Conservation (phyloP, 1,140 invertebrate genomes). For the Scaptomyza montana region DNA sequence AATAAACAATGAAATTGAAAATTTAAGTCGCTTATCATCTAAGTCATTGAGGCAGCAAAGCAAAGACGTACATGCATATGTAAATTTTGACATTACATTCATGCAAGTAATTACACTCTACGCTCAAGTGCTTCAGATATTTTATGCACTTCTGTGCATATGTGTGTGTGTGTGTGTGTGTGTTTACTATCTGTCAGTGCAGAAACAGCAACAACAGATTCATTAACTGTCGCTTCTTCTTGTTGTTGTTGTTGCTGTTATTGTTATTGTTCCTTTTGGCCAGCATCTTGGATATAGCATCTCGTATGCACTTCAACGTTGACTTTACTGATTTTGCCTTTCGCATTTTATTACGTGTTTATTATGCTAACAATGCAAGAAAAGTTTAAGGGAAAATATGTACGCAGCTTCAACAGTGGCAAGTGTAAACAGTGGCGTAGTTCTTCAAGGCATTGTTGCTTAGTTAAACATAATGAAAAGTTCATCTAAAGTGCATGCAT, state of each 20-base stretch:
- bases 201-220: slow-evolving; percentile 39
- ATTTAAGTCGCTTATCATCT: slow-evolving; percentile 77
- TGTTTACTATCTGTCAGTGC: slow-evolving; percentile 16
- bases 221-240: slow-evolving; percentile 50
- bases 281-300: slow-evolving; percentile 52
- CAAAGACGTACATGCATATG: slow-evolving; percentile 39
- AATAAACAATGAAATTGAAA: slow-evolving; percentile 82
- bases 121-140: slow-evolving; percentile 36
- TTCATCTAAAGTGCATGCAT: slow-evolving; percentile 6
- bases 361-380: slow-evolving; percentile 78
- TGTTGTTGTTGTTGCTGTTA: slow-evolving; percentile 14
- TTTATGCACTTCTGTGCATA: slow-evolving; percentile 39
- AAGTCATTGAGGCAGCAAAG: slow-evolving; percentile 30
- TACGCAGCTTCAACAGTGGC: slow-evolving; percentile 32
- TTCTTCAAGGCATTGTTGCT: slow-evolving; percentile 3
- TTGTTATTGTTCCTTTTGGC: slow-evolving; percentile 28
- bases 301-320: slow-evolving; percentile 67
- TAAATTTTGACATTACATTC: slow-evolving; percentile 64
- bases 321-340: slow-evolving; percentile 76
- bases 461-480: slow-evolving; percentile 18
- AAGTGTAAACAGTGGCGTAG: slow-evolving; percentile 35
- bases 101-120: slow-evolving; percentile 68
- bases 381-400: slow-evolving; percentile 48
- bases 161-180: slow-evolving; percentile 4
- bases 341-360: slow-evolving; percentile 78